Evolutionary conservation across 2,888 invertebrate species (phyloP), one percentile per base, ranked within the genome.

Genomic region (Oscheius onirici): DNA sequence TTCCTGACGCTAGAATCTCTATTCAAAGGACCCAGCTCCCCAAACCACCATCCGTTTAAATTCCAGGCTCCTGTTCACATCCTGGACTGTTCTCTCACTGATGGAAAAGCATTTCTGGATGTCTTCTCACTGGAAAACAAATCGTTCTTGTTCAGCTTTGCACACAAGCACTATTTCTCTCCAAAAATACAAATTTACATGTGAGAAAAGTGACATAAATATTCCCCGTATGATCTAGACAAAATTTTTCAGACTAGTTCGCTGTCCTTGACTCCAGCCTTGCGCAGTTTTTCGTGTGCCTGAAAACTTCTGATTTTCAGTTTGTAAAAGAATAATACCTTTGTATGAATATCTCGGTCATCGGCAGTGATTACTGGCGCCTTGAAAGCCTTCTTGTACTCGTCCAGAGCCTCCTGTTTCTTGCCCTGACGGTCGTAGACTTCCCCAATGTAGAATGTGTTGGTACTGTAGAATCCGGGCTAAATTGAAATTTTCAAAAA

Each of bases 391-490:
- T 65, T 60, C 57, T 78, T 81, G 78, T 74, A 82, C 49, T 78
- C 69, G 20, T 78, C 71, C 34, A 83, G 26, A 0, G 86, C 84
- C 54, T 84, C 75, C 1, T 76, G 75, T 46, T 78, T 78, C 26
- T 75, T 69, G 0, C 86, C 85, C 40, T 83, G 40, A 10, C 77
- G 58, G 40, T 83, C 83, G 63, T 78, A 82, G 15, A 77, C 75
- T 34, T 84, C 83, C 2, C 78, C 86, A 58, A 86, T 78, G 73
- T 85, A 86, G 71, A 77, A 84, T 10, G 72, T 78, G 77, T 87
- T 86, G 13, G 83, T 79, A 41, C 83, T 83, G 76, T 85, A 86
- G 77, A 86, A 86, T 3, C 74, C 72, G 1, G 86, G 85, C 83
- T 86, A 74, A 54, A 85, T 72, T 6, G 20, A n/a, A 49, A 11